These are phyloP conservation scores for Atethmia centrago DNA, from an alignment of 2,888 invertebrate species.

Conservation along the genomic window DNA sequence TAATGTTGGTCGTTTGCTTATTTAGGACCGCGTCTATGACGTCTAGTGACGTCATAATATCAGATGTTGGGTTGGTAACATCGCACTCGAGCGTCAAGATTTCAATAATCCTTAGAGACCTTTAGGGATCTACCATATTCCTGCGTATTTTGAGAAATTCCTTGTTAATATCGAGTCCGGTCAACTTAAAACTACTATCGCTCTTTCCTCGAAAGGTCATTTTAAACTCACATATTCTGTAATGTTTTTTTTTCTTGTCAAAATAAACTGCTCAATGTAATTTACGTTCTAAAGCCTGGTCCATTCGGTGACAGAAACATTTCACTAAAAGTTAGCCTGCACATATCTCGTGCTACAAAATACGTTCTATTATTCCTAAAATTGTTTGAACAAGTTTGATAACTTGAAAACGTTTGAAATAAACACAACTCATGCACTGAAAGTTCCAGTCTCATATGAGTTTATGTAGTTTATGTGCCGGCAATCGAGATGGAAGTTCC, in stretches of 20 bases:
- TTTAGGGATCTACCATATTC: background rate
- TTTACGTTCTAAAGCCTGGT: background rate
- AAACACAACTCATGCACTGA: constrained; percentile 13
- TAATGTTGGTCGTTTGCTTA: constrained; percentile 38
- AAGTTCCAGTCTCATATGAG: constrained; percentile 24
- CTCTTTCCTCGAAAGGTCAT: background rate
- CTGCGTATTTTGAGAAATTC: background rate
- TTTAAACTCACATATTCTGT: no score
- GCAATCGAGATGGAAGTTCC: constrained; percentile 5
- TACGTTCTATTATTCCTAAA: constrained; percentile 25
- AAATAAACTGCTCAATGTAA: background rate
- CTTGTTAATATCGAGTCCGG: background rate
- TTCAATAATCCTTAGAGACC: constrained; percentile 6
- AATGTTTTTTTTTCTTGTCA: background rate
- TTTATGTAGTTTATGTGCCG: constrained; percentile 13
- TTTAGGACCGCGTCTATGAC: constrained; percentile 24
- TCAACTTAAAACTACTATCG: background rate
- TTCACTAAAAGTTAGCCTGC: background rate
- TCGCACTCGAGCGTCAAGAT: background rate
- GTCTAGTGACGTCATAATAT: constrained; percentile 1
- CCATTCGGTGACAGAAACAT: background rate
- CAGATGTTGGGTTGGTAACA: background rate
- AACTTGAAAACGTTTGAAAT: constrained; percentile 35
- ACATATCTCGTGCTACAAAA: constrained; percentile 14
- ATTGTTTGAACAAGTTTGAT: constrained; percentile 38